A percentile compares a stretch with the other conserved stretches of the same genome.
phyloP scores from a whole-genome alignment of 2,113 vertebrate genomes.

The Hiodon tergisus region DNA sequence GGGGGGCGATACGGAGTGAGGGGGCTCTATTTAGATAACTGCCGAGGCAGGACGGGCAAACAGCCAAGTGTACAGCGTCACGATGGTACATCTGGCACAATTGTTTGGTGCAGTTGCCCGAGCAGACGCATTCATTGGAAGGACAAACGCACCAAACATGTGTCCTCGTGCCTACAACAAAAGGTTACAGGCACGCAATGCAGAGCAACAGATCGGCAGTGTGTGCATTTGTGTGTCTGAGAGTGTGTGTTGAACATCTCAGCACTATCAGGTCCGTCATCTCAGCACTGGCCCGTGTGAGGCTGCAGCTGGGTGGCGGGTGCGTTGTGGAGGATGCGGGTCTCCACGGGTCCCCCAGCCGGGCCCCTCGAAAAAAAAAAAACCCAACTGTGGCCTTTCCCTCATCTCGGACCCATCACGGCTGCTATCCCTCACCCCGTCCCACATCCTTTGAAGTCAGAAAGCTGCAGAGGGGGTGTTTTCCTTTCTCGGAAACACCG shows the following conservation, averaged over 20 bases:
- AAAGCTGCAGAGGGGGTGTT: background rate
- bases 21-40: background rate
- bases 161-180: background rate
- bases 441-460: background rate
- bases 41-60: constrained; percentile 1
- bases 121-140: background rate
- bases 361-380: background rate
- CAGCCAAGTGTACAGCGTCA: constrained; percentile 8
- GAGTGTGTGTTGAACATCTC: background rate
- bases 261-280: constrained; percentile 6
- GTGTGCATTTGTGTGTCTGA: background rate
- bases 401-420: background rate
- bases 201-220: background rate
- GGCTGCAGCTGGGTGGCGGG: background rate
- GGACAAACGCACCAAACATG: background rate
- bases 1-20: background rate
- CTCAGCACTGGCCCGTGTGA: background rate
- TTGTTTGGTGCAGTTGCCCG: background rate
- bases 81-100: constrained; percentile 1
- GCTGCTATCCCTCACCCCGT: background rate
- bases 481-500: no score
- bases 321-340: background rate
- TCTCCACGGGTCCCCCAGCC: background rate
- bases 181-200: background rate
- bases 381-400: background rate